Evolutionary conservation across 1,140 invertebrate genomes (phyloP).

Genomic region (Oncopeltus fasciatus): DNA sequence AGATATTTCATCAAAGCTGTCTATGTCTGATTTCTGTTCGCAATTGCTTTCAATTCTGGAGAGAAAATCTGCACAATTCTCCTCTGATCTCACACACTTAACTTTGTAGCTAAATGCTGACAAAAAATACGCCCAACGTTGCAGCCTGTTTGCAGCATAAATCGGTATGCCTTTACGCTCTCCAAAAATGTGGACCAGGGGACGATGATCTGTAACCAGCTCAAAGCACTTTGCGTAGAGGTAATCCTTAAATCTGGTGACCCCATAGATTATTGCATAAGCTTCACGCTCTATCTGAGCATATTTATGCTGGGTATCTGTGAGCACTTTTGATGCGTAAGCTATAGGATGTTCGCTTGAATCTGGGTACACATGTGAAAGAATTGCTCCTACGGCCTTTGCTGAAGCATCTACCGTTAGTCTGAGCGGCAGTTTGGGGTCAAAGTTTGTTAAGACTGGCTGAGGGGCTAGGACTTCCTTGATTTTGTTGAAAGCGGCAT

Average conservation of each 20-base stretch:
- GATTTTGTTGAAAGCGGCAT: constrained; percentile 19
- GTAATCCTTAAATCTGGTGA: constrained; percentile 21
- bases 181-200: too few relatives aligned
- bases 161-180: not conserved
- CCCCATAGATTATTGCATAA: constrained; percentile 33
- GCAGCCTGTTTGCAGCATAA: not conserved
- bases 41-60: too few relatives aligned
- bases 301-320: constrained; percentile 33
- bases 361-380: constrained; percentile 26
- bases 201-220: too few relatives aligned
- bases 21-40: too few relatives aligned
- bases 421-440: constrained; percentile 24
- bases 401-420: constrained; percentile 28
- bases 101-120: constrained; percentile 15
- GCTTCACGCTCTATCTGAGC: constrained; percentile 37
- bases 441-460: constrained; percentile 23
- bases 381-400: constrained; percentile 27
- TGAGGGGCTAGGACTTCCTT: constrained; percentile 9
- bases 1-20: too few relatives aligned
- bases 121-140: constrained; percentile 2
- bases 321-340: constrained; percentile 31
- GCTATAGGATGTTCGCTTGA: constrained; percentile 27
- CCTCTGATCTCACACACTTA: too few relatives aligned
- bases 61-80: too few relatives aligned
- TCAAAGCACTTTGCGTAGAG: too few relatives aligned